phyloP scores from a whole-genome alignment of 2,113 vertebrate species.

The Sapajus apella region DNA sequence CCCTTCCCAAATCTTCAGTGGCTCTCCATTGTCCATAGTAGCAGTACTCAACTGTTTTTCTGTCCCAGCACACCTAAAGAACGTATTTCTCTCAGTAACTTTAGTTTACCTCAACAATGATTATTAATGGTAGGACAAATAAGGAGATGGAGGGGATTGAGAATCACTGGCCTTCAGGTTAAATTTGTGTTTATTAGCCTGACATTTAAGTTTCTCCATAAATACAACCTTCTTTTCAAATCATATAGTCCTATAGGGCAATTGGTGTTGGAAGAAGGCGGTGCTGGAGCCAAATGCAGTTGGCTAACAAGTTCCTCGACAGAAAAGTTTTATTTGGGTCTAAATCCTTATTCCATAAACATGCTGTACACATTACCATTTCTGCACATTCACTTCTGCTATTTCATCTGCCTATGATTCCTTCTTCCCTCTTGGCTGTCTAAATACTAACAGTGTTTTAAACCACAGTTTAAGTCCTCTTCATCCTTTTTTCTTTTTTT shows the following conservation, averaged over 20 bases:
- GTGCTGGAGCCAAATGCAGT: background rate
- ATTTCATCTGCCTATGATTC: background rate
- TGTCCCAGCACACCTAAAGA: background rate
- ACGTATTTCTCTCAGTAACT: background rate
- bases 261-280: background rate
- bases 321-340: background rate
- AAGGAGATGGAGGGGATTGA: background rate
- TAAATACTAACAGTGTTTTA: slow-evolving; percentile 6
- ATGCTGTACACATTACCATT: background rate
- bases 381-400: background rate
- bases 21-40: background rate
- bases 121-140: background rate
- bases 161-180: background rate
- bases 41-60: background rate
- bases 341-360: background rate
- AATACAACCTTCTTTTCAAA: background rate
- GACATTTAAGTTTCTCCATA: background rate
- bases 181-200: background rate
- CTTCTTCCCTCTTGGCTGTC: background rate
- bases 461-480: background rate
- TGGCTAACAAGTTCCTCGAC: background rate
- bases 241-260: background rate
- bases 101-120: background rate
- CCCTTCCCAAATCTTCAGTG: background rate
- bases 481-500: background rate